phyloP scores from a whole-genome alignment of 2,888 invertebrate genomes.

The Portevinia maculata region DNA sequence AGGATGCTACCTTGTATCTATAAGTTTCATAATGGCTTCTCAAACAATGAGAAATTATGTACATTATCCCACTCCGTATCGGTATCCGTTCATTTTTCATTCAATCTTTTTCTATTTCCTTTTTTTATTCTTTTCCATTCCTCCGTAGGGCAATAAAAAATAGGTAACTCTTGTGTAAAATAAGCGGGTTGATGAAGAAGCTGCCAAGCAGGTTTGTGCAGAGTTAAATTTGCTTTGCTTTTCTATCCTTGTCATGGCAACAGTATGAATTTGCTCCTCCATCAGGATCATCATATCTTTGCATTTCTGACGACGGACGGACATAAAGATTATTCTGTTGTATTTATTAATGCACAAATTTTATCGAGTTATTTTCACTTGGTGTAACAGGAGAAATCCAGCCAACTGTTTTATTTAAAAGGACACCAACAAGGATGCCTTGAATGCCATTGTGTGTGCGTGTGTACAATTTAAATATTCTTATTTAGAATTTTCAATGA shows the following conservation, averaged over 20 bases:
- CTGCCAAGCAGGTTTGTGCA: background rate
- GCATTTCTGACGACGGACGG: conserved; percentile 27
- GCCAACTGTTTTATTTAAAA: conserved; percentile 3
- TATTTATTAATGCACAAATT: conserved; percentile 47
- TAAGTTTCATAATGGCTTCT: conserved; percentile 35
- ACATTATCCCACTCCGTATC: conserved; percentile 11
- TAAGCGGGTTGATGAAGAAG: background rate
- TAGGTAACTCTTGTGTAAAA: background rate
- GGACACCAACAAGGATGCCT: background rate
- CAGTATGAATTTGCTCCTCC: background rate
- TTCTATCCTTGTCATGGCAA: background rate
- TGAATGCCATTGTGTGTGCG: background rate
- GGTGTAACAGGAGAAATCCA: conserved; percentile 1
- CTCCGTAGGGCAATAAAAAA: conserved; percentile 31
- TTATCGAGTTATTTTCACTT: conserved; percentile 21
- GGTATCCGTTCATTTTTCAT: conserved; percentile 42
- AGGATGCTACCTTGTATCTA: background rate
- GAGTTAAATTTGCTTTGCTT: conserved; percentile 31
- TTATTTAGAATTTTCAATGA: conserved; percentile 61
- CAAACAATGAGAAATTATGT: conserved; percentile 12
- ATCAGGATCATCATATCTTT: conserved; percentile 32
- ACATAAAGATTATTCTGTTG: conserved; percentile 42
- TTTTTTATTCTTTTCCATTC: conserved; percentile 19
- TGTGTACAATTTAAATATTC: conserved; percentile 50
- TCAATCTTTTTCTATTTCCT: conserved; percentile 21